Conservation (phyloP, 1,140 invertebrate species). For the Drosophila malerkotliana region DNA sequence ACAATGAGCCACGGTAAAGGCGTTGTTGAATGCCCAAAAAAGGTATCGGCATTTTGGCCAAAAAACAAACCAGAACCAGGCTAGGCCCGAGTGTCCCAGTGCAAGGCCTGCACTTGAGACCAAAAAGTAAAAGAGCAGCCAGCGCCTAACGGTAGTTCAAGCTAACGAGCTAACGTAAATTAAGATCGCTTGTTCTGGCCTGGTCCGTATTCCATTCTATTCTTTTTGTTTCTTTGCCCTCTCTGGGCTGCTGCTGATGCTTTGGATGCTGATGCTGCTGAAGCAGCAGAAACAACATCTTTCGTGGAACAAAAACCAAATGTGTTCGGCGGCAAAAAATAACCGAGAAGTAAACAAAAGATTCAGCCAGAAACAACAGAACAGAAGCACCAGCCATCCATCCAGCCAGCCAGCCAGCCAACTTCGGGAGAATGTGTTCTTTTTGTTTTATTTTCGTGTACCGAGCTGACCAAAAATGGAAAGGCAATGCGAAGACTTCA, state of each 20-base stretch:
- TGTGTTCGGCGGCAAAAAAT: conserved; percentile 47
- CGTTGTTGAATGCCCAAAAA: conserved; percentile 79
- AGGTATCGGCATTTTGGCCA: conserved; percentile 58
- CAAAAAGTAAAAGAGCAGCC: conserved; percentile 32
- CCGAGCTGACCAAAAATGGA: conserved; percentile 29
- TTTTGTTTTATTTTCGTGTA: conserved; percentile 68
- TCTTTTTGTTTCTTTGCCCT: not conserved
- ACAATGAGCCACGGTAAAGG: conserved; percentile 68
- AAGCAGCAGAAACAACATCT: conserved; percentile 43
- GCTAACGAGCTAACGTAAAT: conserved; percentile 82
- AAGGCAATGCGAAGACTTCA: conserved; percentile 62
- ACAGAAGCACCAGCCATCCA: conserved; percentile 12
- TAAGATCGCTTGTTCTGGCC: conserved; percentile 77
- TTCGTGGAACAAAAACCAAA: conserved; percentile 67
- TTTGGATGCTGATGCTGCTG: conserved; percentile 21
- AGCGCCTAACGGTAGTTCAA: conserved; percentile 73
- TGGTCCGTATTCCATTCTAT: conserved; percentile 4
- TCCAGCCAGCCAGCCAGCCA: conserved; percentile 18
- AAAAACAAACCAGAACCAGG: conserved; percentile 31
- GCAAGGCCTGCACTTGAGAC: conserved; percentile 49
- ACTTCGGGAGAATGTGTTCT: conserved; percentile 42
- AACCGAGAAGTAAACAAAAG: conserved; percentile 59
- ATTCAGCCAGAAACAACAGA: conserved; percentile 50
- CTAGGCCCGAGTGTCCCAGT: conserved; percentile 22
- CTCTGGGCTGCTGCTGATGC: conserved; percentile 4